Conservation (phyloP, 2,113 vertebrate genomes). For the Hemicordylus capensis region DNA sequence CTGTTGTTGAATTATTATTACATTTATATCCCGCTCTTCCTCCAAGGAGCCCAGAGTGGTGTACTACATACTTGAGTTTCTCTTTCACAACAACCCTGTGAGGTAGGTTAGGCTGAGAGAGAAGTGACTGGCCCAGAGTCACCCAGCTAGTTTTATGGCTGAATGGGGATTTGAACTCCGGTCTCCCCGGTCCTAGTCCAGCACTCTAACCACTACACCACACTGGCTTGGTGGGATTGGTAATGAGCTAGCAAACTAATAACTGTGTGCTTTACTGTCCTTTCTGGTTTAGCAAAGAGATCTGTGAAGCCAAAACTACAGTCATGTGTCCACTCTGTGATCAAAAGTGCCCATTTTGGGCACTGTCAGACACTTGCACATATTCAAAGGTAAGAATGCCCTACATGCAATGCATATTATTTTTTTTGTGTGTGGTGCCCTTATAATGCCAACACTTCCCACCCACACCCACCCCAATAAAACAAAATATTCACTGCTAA, state of each 20-base stretch:
- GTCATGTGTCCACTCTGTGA: constrained; percentile 92
- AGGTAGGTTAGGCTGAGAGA: no score
- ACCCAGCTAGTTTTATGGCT: no score
- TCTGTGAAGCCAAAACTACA: constrained; percentile 81
- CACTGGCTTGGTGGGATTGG: neutral
- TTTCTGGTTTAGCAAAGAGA: constrained; percentile 81
- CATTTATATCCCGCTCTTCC: no score
- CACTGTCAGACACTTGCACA: constrained; percentile 86
- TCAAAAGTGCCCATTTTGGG: constrained; percentile 76
- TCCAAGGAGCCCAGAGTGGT: no score
- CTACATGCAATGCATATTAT: neutral
- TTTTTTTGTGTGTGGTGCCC: fast-evolving
- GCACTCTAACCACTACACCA: no score
- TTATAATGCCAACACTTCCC: fast-evolving
- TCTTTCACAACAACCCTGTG: no score
- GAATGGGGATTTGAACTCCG: no score
- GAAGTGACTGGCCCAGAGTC: no score
- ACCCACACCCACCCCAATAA: neutral
- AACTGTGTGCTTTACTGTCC: neutral
- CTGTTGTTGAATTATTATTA: neutral
- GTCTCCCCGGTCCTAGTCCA: no score
- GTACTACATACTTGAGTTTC: no score
- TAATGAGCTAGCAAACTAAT: neutral
- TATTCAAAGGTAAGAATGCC: constrained; percentile 83
- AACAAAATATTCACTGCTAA: neutral